Evolutionary conservation across 2,113 vertebrate genomes (phyloP), one percentile per base, ranked within the genome.

Genomic region (Rhea pennata): DNA sequence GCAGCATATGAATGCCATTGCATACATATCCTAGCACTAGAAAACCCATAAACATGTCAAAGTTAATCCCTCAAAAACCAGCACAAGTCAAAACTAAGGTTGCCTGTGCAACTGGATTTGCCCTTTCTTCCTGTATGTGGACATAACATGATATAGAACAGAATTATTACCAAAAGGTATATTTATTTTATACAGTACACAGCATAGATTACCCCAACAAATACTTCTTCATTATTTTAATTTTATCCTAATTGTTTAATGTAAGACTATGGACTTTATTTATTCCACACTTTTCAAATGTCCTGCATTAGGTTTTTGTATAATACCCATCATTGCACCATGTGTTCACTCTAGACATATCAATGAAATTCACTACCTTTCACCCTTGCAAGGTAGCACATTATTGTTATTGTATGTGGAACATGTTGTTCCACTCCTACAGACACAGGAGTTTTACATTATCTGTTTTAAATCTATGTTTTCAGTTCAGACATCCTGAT

Each of bases 1-100:
- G 67, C 10, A 79, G 71, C 56, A 50, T 24, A 16, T 1, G 1
- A 36, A 31, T 10, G 39, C 2, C 1, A 14, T n/a, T 0, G 2
- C 48, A n/a, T 40, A 51, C 5, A 9, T 3, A 3, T 27, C 75
- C 42, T 70, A 39, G 21, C 26, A 48, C 23, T 5, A 6, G n/a
- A 87, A 92, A 90, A 50, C 20, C 8, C 64, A 75, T 48, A 72
- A 14, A 69, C 0, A 3, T 42, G 21, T 44, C 69, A 50, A 70
- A 80, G 7, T 59, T 67, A 81, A 89, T 33, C 16, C 54, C 33
- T 71, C 8, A 40, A 66, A 74, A 92, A 80, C 5, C 2, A 87
- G 20, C 48, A 72, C 15, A 44, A 85, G 29, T 10, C 31, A 65
- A 73, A 86, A 70, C n/a, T 53, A 76, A 91, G 26, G 29, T 13